phyloP scores from a whole-genome alignment of 2,113 vertebrate species.

The Callopanchax toddi region DNA sequence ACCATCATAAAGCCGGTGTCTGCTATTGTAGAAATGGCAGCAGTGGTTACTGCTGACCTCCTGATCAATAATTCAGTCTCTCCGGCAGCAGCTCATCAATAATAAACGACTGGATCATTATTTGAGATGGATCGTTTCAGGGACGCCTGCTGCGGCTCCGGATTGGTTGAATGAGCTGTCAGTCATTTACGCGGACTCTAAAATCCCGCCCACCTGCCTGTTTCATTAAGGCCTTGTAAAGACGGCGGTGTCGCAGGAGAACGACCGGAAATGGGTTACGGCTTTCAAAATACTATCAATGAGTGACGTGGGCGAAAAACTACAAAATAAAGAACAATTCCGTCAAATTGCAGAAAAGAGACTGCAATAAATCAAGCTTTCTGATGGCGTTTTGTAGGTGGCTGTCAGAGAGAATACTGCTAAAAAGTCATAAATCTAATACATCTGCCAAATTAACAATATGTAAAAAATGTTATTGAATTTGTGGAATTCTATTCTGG shows the following conservation, averaged over 20 bases:
- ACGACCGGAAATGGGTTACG: background rate
- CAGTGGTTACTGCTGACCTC: constrained; percentile 56
- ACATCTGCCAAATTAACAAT: no score
- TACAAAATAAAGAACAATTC: no score
- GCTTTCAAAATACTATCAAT: constrained; percentile 41
- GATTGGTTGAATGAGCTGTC: constrained; percentile 48
- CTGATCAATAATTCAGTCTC: constrained; percentile 73
- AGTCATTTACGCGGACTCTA: background rate
- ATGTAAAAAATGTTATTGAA: no score
- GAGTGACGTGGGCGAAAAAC: background rate
- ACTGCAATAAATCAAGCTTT: no score
- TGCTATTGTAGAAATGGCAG: constrained; percentile 29
- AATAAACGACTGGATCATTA: constrained; percentile 57
- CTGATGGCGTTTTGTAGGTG: no score
- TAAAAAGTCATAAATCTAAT: no score
- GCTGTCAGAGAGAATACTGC: no score
- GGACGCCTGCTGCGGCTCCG: background rate
- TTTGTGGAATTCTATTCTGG: no score
- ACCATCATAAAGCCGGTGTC: background rate
- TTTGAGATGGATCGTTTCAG: constrained; percentile 56
- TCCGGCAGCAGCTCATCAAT: constrained; percentile 64
- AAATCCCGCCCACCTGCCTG: constrained; percentile 50
- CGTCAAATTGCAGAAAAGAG: no score
- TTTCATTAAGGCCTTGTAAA: constrained; percentile 45
- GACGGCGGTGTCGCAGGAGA: background rate